Percentiles rank a stretch among this genome's conserved stretches.
phyloP scores from a whole-genome alignment of 2,888 invertebrate species.

The Euclidia mi region DNA sequence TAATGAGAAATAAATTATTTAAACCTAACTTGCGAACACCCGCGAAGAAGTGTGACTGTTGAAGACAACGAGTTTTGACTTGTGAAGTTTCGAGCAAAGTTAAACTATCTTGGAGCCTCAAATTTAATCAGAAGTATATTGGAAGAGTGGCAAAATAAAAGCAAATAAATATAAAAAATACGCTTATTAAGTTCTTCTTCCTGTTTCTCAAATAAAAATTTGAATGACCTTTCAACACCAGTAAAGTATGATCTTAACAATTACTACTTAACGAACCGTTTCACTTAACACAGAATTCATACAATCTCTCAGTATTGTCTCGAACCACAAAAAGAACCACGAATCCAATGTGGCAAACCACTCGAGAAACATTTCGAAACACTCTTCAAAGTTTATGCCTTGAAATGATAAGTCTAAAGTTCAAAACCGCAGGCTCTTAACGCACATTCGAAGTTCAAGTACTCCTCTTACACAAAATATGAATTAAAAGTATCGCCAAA shows the following conservation, averaged over 20 bases:
- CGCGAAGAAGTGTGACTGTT: no score
- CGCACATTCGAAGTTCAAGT: constrained; percentile 13
- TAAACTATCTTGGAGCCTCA: no score
- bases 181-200: no score
- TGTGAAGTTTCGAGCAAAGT: no score
- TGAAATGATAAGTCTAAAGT: constrained; percentile 22
- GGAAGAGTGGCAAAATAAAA: no score
- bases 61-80: no score
- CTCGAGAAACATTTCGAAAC: constrained; percentile 19
- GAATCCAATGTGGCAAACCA: constrained; percentile 9
- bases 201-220: no score
- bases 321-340: constrained; percentile 17
- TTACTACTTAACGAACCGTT: constrained; percentile 2
- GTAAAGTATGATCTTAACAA: background rate
- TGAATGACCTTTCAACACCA: no score
- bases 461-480: constrained; percentile 21
- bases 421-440: constrained; percentile 9
- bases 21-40: no score
- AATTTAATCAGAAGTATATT: no score
- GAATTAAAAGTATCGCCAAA: constrained; percentile 13
- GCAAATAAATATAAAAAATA: no score
- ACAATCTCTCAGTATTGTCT: constrained; percentile 11
- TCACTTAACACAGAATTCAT: constrained; percentile 8
- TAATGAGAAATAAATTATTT: no score
- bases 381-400: constrained; percentile 19